These are phyloP conservation scores for Noturus placidus DNA, from an alignment of 2,113 vertebrate genomes.

Conservation along the genomic window DNA sequence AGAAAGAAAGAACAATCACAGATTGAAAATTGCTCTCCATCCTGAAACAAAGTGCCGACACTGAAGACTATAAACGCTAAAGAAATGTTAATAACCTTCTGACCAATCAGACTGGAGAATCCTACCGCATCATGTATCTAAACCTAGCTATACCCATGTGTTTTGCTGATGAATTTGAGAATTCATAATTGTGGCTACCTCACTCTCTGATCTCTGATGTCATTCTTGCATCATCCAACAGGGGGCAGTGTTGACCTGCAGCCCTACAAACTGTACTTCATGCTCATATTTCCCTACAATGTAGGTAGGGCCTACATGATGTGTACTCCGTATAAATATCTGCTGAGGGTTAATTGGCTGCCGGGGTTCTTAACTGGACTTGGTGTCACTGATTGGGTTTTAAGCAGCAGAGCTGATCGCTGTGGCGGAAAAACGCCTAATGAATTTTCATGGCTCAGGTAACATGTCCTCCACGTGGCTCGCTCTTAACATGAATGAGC, in stretches of 20 bases:
- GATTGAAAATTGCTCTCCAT: neutral
- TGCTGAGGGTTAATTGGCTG: constrained; percentile 44
- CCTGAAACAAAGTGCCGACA: neutral
- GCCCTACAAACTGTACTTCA: neutral
- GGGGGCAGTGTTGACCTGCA: constrained; percentile 40
- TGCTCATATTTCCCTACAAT: neutral
- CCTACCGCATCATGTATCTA: neutral
- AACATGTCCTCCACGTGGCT: constrained; percentile 35
- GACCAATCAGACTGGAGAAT: neutral
- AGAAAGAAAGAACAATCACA: neutral
- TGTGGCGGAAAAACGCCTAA: constrained; percentile 37
- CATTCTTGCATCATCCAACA: constrained; percentile 2
- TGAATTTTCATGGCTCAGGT: constrained; percentile 46
- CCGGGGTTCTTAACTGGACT: constrained; percentile 32
- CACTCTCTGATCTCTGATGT: neutral
- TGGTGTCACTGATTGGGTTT: constrained; percentile 41
- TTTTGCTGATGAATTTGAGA: neutral
- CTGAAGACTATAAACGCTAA: neutral
- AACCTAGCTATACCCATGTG: neutral
- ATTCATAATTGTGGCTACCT: neutral
- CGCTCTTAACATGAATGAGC: constrained; percentile 6
- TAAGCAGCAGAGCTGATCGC: constrained; percentile 38
- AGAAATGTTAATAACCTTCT: neutral
- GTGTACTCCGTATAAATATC: constrained; percentile 23
- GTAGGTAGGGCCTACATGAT: too few species aligned